Evolutionary conservation across 2,113 vertebrate genomes (phyloP), one percentile per base, ranked within the genome.

Genomic region (Glaucidium brasilianum): DNA sequence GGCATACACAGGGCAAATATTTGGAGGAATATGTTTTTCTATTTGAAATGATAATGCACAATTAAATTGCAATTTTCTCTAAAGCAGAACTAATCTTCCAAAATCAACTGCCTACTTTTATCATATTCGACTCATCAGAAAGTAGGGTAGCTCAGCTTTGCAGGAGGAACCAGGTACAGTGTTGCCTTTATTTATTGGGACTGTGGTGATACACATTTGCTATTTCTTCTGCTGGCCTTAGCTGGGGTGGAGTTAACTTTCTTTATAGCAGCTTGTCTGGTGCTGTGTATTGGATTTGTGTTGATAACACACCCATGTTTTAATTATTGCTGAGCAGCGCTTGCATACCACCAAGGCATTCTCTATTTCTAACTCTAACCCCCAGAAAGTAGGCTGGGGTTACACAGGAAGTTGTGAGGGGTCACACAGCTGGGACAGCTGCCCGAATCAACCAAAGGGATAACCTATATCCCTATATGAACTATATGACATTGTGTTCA

Each of bases 381-480:
- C 35, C 43, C 22, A 58, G 52, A 58, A 62, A 76, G 22, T 12
- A 87, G 45, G 37, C 29, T 83, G 62, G 34, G 26, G 7, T 25
- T 39, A 23, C 66, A 41, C 16, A 71, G 68, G 18, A 41, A 60
- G 30, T 1, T 52, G 34, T 22, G 30, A 92, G 14, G 2, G 58
- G 34, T 12, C 47, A 84, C 67, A 74, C 67, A 74, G 29, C 12
- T 37, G 22, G 35, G 47, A 62, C 34, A 72, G 43, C 8, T 59
- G 64, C 20, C 5, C 0, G 0, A 85, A 85, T 37, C 0, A 4
- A 68, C 21, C 19, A 55, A n/a, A 78, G 22, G 11, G 35, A 37
- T 69, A 82, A 62, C 22, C 78, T 26, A 41, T 6, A 78, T n/a
- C n/a, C n/a, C n/a, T n/a, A n/a, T n/a, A n/a, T n/a, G n/a, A n/a